Percentiles rank a stretch among this genome's conserved stretches.
phyloP scores from a whole-genome alignment of 2,113 vertebrate genomes.

The Pseudois nayaur region DNA sequence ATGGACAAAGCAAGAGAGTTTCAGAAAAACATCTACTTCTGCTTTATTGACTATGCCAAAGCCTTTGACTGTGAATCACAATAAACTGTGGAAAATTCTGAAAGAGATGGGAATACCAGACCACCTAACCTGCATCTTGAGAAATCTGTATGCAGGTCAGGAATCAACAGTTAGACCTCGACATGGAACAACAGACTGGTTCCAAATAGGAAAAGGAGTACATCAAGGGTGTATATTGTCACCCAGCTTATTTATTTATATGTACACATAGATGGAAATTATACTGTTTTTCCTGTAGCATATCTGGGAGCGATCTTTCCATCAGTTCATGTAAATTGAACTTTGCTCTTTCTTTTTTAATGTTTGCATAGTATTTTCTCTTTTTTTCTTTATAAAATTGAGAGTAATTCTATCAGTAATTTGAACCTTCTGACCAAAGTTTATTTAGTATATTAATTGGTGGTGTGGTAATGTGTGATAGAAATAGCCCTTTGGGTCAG shows the following conservation, averaged over 20 bases:
- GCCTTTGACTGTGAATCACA: too few species aligned
- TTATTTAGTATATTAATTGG: background rate
- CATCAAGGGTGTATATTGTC: too few species aligned
- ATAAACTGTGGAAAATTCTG: too few species aligned
- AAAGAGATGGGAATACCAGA: too few species aligned
- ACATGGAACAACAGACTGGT: too few species aligned
- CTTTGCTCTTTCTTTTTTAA: background rate
- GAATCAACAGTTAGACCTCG: too few species aligned
- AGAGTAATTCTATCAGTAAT: background rate
- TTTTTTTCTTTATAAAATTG: background rate
- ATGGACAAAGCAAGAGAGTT: too few species aligned
- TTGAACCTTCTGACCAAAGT: background rate
- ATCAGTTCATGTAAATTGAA: background rate
- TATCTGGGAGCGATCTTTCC: background rate
- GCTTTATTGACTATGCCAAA: too few species aligned
- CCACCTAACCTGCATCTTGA: too few species aligned
- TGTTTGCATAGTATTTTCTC: background rate
- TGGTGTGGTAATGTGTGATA: background rate
- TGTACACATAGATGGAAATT: background rate
- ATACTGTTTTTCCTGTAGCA: background rate
- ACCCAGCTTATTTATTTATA: background rate
- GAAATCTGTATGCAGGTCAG: too few species aligned
- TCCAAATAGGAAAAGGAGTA: too few species aligned
- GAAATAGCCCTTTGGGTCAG: background rate
- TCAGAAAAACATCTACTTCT: too few species aligned